These are phyloP conservation scores for Lophotriccus pileatus DNA, from an alignment of 2,797 vertebrate species.

Conservation along the genomic window DNA sequence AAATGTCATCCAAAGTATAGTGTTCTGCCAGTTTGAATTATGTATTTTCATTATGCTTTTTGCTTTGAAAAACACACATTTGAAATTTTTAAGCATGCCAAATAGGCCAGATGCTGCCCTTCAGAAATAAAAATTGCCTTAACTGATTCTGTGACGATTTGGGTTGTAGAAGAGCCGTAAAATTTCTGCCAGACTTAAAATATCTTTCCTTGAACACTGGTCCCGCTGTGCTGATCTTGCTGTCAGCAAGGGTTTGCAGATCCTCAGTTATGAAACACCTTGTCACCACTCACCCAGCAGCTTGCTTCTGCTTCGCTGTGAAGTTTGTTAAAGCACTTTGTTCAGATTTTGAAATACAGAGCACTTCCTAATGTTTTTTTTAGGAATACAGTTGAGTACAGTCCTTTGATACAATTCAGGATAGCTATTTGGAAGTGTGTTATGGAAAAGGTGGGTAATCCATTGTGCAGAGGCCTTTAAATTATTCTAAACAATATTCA, in stretches of 20 bases:
- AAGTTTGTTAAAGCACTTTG: background rate
- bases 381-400: background rate
- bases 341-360: background rate
- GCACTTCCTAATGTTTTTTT: background rate
- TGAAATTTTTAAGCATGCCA: constrained; percentile 4
- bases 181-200: constrained; percentile 52
- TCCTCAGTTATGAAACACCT: constrained; percentile 57
- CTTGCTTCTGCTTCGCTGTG: background rate
- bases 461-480: background rate
- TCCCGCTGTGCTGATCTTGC: constrained; percentile 44
- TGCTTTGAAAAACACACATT: constrained; percentile 34
- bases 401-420: background rate
- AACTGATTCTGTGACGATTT: background rate
- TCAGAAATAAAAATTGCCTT: constrained; percentile 53
- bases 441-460: background rate
- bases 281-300: constrained; percentile 18
- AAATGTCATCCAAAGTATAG: background rate
- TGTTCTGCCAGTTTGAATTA: background rate
- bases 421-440: background rate
- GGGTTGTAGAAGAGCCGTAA: background rate
- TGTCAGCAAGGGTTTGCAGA: constrained; percentile 39
- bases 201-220: constrained; percentile 36
- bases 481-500: constrained; percentile 15
- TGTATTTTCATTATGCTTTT: constrained; percentile 19
- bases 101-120: constrained; percentile 50